Evolutionary conservation across 2,113 vertebrate genomes (phyloP), one percentile per base, ranked within the genome.

Genomic region (Anarhynchus alexandrinus): DNA sequence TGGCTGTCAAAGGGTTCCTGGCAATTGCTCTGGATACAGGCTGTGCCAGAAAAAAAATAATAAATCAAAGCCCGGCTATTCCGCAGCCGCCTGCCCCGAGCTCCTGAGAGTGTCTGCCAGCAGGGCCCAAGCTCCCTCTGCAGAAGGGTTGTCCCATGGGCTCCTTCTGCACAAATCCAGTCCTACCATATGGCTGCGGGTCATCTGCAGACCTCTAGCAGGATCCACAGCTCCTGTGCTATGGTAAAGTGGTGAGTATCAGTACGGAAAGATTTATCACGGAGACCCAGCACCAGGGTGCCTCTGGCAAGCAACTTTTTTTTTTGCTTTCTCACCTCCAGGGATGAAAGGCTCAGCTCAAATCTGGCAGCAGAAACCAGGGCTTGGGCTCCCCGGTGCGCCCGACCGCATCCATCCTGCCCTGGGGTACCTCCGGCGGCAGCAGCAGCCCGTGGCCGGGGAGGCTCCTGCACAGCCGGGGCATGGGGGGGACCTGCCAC

Each of bases 131-230:
- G 40, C 40, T 72, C 57, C 16, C 40, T 12, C 52, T 43, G 84
- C 69, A 29, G 58, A 54, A 23, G 15, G 42, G 58, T 34, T 29
- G 17, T n/a, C 67, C 45, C 34, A 4, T 4, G 40, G 62, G 47
- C 79, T 76, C 71, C 47, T 52, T n/a, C 57, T 23, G 12, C 4
- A 2, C 42, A 34, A 19, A 51, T 27, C 9, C 30, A 13, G 17
- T 3, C 42, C 72, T 23, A 3, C n/a, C 1, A 1, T 4, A 3
- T 4, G 57, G 65, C 65, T 11, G 15, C 0, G 3, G 57, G n/a
- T 49, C 49, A 42, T 1, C 47, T 10, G 42, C 25, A 62, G 65
- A 42, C 42, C n/a, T 27, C 51, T 3, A 15, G 45, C 47, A 55
- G n/a, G 29, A 45, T 18, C 29, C 40, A 8, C 71, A 49, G 64